Evolutionary conservation across 2,113 vertebrate species (phyloP).

Genomic region (Gulo gulo): DNA sequence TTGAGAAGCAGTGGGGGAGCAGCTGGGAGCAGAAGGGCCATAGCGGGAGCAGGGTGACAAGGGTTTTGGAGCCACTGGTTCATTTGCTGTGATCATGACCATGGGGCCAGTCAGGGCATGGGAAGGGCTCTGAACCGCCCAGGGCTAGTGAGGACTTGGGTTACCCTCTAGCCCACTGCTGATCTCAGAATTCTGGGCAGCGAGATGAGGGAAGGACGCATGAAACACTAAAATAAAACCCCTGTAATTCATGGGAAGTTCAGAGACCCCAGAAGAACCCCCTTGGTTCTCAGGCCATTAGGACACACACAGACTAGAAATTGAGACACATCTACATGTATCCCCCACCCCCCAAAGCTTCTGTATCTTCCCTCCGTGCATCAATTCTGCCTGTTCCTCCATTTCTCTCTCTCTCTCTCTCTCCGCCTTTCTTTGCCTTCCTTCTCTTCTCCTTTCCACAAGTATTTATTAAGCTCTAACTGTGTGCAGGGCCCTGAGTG

Average conservation of each 20-base stretch:
- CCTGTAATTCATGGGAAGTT: no score
- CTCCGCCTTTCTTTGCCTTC: not conserved
- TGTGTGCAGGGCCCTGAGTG: not conserved
- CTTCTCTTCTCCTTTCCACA: not conserved
- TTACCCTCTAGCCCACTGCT: rapidly evolving
- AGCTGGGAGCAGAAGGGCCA: not conserved
- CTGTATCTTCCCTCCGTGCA: not conserved
- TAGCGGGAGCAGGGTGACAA: no score
- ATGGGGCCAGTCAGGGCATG: rapidly evolving
- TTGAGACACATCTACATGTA: rapidly evolving
- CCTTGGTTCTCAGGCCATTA: not conserved
- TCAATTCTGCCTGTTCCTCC: not conserved
- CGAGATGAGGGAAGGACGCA: not conserved
- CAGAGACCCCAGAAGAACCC: not conserved
- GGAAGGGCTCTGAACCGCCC: rapidly evolving
- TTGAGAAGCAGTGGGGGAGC: not conserved
- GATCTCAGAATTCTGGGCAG: not conserved
- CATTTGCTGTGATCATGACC: not conserved
- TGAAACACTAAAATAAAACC: not conserved
- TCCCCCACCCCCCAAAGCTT: not conserved
- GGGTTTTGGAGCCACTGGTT: rapidly evolving
- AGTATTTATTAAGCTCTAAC: not conserved
- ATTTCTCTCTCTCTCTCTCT: not conserved
- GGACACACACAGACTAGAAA: rapidly evolving
- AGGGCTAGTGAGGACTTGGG: not conserved